Percentiles rank a stretch among this genome's conserved stretches.
Conservation (phyloP, 2,888 invertebrate species). For the Acanthopleura granulata region DNA sequence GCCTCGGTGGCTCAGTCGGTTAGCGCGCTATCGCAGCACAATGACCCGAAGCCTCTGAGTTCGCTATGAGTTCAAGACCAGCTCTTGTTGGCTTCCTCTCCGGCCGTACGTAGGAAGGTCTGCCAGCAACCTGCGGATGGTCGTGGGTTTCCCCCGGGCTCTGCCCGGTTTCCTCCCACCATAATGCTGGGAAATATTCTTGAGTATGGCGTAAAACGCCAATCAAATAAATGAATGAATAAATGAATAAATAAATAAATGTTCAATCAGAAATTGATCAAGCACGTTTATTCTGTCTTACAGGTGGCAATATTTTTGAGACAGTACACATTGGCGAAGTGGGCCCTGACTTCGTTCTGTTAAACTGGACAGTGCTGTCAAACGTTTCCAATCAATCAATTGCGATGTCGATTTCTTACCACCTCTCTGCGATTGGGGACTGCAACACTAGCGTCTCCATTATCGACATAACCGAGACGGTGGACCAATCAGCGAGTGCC, state of each 20-base stretch:
- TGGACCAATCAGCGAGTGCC: not conserved
- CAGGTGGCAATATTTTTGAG: not conserved
- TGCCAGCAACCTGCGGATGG: too few species aligned
- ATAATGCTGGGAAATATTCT: too few species aligned
- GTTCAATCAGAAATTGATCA: not conserved
- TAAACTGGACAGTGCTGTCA: conserved; percentile 20
- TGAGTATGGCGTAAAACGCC: too few species aligned
- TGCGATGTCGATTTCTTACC: conserved; percentile 40
- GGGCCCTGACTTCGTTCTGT: not conserved
- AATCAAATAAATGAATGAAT: not conserved
- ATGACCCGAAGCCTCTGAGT: too few species aligned
- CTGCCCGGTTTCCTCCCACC: too few species aligned
- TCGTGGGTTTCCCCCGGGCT: too few species aligned
- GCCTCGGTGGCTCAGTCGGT: too few species aligned
- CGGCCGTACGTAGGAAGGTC: too few species aligned
- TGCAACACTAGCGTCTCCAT: conserved; percentile 30
- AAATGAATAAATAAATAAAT: not conserved
- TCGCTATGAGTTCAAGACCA: too few species aligned
- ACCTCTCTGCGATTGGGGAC: conserved; percentile 42
- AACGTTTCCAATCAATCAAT: conserved; percentile 32
- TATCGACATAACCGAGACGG: not conserved
- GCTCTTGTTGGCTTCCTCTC: too few species aligned
- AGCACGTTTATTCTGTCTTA: not conserved
- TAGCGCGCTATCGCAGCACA: too few species aligned
- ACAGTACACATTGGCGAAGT: not conserved